phyloP scores from a whole-genome alignment of 1,140 invertebrate species.

The Amphibalanus amphitrite region DNA sequence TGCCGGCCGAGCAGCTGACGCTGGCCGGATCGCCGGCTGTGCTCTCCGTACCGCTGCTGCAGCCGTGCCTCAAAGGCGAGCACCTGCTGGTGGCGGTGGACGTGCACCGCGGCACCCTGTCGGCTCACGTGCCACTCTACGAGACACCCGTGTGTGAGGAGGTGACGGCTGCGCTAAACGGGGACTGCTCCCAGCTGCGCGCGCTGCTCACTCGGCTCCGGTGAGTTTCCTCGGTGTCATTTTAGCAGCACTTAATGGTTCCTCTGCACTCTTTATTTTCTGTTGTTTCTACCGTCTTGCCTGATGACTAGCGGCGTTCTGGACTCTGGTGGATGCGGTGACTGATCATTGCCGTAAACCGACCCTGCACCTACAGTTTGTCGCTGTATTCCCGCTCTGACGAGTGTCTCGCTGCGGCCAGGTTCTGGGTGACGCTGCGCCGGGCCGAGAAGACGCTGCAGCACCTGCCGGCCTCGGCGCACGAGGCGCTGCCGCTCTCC shows the following conservation, averaged over 20 bases:
- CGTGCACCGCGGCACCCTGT: conserved; percentile 68
- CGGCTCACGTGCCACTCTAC: conserved; percentile 79
- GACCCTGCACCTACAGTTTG: too few relatives aligned
- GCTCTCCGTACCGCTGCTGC: conserved; percentile 67
- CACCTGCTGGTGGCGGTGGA: conserved; percentile 80
- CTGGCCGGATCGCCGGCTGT: conserved; percentile 72
- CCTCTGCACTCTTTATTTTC: too few relatives aligned
- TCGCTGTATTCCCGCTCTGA: too few relatives aligned
- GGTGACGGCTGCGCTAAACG: conserved; percentile 60
- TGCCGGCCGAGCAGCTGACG: conserved; percentile 30
- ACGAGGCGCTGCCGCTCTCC: conserved; percentile 63
- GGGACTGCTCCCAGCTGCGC: conserved; percentile 48
- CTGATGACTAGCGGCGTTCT: too few relatives aligned
- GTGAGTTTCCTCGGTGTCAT: too few relatives aligned
- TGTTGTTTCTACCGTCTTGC: too few relatives aligned
- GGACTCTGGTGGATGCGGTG: too few relatives aligned
- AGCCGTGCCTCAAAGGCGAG: conserved; percentile 74
- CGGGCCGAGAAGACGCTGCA: conserved; percentile 88
- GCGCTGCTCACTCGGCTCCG: conserved; percentile 47
- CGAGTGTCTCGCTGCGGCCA: too few relatives aligned
- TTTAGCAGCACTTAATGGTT: too few relatives aligned
- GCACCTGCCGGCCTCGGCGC: conserved; percentile 71
- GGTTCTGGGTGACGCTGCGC: conserved; percentile 70
- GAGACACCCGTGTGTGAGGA: conserved; percentile 56
- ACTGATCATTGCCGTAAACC: too few relatives aligned